These are phyloP conservation scores for Nomada lathburiana DNA, from an alignment of 2,888 invertebrate genomes.

Conservation along the genomic window DNA sequence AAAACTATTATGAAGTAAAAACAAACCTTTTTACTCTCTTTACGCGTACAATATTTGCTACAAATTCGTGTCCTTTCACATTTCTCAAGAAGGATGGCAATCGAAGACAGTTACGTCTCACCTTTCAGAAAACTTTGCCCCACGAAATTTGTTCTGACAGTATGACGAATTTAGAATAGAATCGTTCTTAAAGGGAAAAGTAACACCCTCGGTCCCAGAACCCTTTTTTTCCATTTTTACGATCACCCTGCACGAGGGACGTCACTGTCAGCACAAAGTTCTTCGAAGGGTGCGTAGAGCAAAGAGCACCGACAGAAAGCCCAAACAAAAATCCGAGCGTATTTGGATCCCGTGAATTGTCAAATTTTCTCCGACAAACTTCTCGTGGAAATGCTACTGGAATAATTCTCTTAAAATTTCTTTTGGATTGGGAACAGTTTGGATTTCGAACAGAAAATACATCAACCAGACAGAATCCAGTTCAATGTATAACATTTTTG, in stretches of 20 bases:
- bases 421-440: too few species aligned
- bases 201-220: background rate
- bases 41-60: background rate
- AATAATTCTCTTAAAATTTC: slow-evolving; percentile 41
- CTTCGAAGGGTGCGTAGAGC: slow-evolving; percentile 34
- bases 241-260: slow-evolving; percentile 24
- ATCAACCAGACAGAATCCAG: background rate
- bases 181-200: background rate
- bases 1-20: too few species aligned
- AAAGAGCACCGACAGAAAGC: slow-evolving; percentile 1
- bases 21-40: background rate
- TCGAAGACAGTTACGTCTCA: background rate
- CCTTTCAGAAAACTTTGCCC: slow-evolving; percentile 9
- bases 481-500: background rate
- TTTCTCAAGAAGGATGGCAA: background rate
- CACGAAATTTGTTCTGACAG: slow-evolving; percentile 8
- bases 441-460: too few species aligned
- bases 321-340: slow-evolving; percentile 13
- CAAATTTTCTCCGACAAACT: slow-evolving; percentile 20
- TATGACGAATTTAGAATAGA: slow-evolving; percentile 17
- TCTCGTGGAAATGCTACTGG: slow-evolving; percentile 5
- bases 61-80: background rate
- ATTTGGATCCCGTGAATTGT: slow-evolving; percentile 20
- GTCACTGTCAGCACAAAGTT: slow-evolving; percentile 50
- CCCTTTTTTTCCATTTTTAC: slow-evolving; percentile 48